phyloP scores from a whole-genome alignment of 64 coral and sea anemone species.

The Porites lutea region DNA sequence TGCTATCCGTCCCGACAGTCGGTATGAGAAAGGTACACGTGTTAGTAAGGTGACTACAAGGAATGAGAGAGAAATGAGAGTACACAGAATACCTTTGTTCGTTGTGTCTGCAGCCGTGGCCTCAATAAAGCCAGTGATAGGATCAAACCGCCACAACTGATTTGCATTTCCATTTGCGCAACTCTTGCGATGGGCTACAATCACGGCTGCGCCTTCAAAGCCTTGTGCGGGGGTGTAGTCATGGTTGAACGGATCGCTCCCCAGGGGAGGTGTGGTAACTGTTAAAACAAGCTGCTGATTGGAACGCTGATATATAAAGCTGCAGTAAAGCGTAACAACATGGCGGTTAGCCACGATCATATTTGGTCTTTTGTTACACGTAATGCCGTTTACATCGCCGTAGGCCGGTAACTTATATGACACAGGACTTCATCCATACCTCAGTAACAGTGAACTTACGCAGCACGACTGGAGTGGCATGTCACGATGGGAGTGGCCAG shows the following conservation, averaged over 20 bases:
- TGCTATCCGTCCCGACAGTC: no score
- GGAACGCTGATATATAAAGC: slow-evolving; percentile 74
- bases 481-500: no score
- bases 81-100: slow-evolving; percentile 74
- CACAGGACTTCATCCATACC: no score
- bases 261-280: slow-evolving; percentile 83
- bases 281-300: slow-evolving; percentile 88
- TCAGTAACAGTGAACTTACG: no score
- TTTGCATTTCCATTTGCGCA: slow-evolving; percentile 85
- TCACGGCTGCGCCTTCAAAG: slow-evolving; percentile 77
- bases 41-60: no score
- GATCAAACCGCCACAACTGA: slow-evolving; percentile 91
- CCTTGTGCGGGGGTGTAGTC: slow-evolving; percentile 65
- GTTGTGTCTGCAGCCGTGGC: slow-evolving; percentile 86
- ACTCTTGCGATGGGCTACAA: slow-evolving; percentile 78
- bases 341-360: no score
- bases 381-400: no score
- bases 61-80: no score
- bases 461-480: no score
- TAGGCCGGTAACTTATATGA: no score
- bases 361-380: no score
- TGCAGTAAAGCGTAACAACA: background rate
- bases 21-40: no score
- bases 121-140: slow-evolving; percentile 82
- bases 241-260: slow-evolving; percentile 66